phyloP scores from a whole-genome alignment of 2,113 vertebrate species.

The Sinocyclocheilus anshuiensis region DNA sequence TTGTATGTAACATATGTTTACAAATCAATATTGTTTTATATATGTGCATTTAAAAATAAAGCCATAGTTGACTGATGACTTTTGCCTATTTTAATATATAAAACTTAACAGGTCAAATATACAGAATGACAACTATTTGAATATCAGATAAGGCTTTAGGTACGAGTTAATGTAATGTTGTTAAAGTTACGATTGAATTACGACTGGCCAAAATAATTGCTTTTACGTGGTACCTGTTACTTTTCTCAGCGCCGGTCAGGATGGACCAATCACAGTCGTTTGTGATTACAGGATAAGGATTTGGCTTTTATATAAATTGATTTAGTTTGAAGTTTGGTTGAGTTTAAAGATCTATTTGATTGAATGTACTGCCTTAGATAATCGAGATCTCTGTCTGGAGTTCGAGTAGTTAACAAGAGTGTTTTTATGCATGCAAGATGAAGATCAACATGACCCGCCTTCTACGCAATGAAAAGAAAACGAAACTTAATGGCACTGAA shows the following conservation, averaged over 20 bases:
- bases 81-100: too few species aligned
- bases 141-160: too few species aligned
- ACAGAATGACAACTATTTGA: too few species aligned
- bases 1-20: constrained; percentile 34
- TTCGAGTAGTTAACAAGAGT: not conserved
- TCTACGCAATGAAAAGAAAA: not conserved
- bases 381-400: not conserved
- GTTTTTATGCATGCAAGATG: not conserved
- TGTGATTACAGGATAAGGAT: not conserved
- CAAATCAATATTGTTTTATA: constrained; percentile 17
- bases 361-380: not conserved
- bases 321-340: not conserved
- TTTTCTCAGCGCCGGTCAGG: not conserved
- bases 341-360: not conserved
- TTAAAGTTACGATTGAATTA: too few species aligned
- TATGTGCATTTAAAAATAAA: constrained; percentile 21
- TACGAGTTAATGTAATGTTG: too few species aligned
- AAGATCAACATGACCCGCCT: not conserved
- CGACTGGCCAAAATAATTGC: too few species aligned
- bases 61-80: not conserved
- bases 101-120: too few species aligned
- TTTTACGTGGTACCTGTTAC: not conserved
- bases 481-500: not conserved
- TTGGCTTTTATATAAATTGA: not conserved
- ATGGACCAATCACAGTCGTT: not conserved